Percentiles rank a stretch among this genome's conserved stretches.
phyloP scores from a whole-genome alignment of 1,140 invertebrate genomes.

The Aphelinus certus region DNA sequence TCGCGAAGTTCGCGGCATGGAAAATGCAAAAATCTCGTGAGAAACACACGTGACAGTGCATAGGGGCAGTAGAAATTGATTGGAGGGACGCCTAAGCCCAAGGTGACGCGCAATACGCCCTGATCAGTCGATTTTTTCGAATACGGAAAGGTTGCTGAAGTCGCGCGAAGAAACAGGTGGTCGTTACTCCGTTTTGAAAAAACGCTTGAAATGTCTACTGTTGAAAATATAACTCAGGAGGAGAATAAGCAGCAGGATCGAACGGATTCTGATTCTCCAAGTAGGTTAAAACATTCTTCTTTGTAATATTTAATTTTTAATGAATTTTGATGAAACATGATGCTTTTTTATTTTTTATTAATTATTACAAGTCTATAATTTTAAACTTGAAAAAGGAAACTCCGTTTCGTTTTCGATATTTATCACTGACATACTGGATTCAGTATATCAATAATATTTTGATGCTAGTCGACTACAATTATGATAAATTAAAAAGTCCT shows the following conservation, averaged over 20 bases:
- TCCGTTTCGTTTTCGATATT: too few relatives aligned
- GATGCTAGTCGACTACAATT: too few relatives aligned
- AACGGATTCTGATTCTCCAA: conserved; percentile 35
- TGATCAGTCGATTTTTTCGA: conserved; percentile 14
- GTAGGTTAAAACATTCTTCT: conserved; percentile 32
- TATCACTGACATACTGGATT: too few relatives aligned
- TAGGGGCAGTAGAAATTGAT: background rate
- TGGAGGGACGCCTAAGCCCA: background rate
- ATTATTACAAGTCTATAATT: too few relatives aligned
- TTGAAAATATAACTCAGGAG: conserved; percentile 37
- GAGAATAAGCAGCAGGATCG: conserved; percentile 31
- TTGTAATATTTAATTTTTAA: background rate
- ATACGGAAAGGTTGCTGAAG: background rate
- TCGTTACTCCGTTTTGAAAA: conserved; percentile 4
- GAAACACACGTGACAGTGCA: conserved; percentile 23
- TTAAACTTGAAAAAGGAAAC: too few relatives aligned
- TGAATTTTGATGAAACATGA: background rate
- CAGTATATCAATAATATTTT: too few relatives aligned
- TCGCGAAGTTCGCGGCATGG: conserved; percentile 1
- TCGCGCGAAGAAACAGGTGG: conserved; percentile 34
- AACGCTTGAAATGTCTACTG: conserved; percentile 1
- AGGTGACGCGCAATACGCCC: conserved; percentile 30
- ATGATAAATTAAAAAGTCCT: too few relatives aligned
- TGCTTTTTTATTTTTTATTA: too few relatives aligned
- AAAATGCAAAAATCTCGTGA: conserved; percentile 25